Evolutionary conservation across 2,797 vertebrate species (phyloP), one percentile per base, ranked within the genome.

Genomic region (Ptychobarbus kaznakovi): DNA sequence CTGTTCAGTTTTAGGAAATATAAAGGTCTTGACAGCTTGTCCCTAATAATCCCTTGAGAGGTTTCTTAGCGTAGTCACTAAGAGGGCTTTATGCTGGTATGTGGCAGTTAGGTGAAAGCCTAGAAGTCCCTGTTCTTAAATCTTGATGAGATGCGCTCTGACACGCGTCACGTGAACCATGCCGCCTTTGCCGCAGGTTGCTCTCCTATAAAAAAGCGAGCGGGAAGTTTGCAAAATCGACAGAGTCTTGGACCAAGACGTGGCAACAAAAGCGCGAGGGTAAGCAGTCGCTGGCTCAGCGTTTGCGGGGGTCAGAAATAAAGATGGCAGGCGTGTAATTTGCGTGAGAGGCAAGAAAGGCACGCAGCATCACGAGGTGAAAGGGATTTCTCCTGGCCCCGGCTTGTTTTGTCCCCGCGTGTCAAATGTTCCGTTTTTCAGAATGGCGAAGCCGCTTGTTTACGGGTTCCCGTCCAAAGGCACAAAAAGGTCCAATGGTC

Each of bases 361-460:
- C 94, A 95, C 94, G 96, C 95, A 95, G 95, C 95, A 94, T 95
- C 94, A 90, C 84, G 93, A 96, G 96, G 95, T 97, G 96, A 97
- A 97, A 93, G 96, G 93, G 96, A 94, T 96, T 96, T 93, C 96
- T 96, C 93, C 94, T 96, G 95, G 96, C 95, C 96, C 94, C 92
- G 93, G 95, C 95, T 95, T 96, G 95, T 96, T 95, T 96, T 97
- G 94, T 92, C 94, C 92, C 88, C 16, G 73, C 66, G 87, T 92
- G 91, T 92, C 91, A 92, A 90, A 90, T 88, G 94, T 94, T 93
- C 92, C 93, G 92, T 95, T 94, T 95, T 95, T 93, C 93, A 87
- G 86, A 87, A 91, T 85, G 85, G 85, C 18, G 84, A 89, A 91
- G 87, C 88, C 86, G 82, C 91, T 91, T 92, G 91, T 92, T 92